Conservation (phyloP, 2,888 invertebrate genomes). For the Heliconius cydno region DNA sequence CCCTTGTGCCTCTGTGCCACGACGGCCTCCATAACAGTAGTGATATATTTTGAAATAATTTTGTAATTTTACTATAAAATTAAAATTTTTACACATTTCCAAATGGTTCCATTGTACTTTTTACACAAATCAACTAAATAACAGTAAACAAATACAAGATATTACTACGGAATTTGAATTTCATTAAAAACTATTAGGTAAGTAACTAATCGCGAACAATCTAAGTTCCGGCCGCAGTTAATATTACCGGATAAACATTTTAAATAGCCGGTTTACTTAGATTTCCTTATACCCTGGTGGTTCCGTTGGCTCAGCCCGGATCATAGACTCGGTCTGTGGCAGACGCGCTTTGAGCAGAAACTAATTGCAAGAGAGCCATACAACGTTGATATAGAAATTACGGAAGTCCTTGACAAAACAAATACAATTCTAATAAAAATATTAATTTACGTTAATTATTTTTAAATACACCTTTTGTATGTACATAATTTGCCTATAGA, state of each 20-base stretch:
- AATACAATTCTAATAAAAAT: background rate
- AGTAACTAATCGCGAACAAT: conserved; percentile 8
- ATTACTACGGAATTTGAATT: background rate
- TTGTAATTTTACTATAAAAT: no score
- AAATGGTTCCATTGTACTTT: no score
- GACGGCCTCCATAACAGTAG: no score
- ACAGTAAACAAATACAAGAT: background rate
- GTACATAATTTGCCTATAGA: background rate
- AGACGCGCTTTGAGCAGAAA: conserved; percentile 81
- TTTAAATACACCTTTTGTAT: no score
- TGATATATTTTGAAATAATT: no score
- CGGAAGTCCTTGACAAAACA: conserved; percentile 45
- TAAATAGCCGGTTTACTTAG: conserved; percentile 59
- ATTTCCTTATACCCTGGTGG: conserved; percentile 64
- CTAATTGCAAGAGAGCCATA: conserved; percentile 79
- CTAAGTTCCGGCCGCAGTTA: conserved; percentile 16
- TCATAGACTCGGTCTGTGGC: conserved; percentile 76
- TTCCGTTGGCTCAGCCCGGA: conserved; percentile 71
- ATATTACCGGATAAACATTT: conserved; percentile 46
- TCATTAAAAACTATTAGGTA: background rate
- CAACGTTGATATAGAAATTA: conserved; percentile 56
- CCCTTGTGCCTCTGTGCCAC: no score
- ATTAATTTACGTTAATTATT: background rate
- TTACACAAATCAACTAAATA: no score
- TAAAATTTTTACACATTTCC: no score